These are phyloP conservation scores for Nomada lathburiana DNA, from an alignment of 2,888 invertebrate genomes.

Conservation along the genomic window DNA sequence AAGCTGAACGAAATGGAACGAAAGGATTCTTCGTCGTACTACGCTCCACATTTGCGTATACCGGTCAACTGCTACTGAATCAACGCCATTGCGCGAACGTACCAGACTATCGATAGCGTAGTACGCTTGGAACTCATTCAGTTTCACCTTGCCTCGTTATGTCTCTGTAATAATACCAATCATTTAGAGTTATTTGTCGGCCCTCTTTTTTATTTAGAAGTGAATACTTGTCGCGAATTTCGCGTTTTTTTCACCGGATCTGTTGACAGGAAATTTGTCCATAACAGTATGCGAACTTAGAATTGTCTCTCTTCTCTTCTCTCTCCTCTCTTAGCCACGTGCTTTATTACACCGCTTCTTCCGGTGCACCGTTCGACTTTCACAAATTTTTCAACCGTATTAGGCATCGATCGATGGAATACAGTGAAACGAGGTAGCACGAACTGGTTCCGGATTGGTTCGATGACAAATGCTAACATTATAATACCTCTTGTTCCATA, in stretches of 20 bases:
- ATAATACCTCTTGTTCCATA: neutral
- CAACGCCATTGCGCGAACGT: constrained; percentile 23
- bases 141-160: neutral
- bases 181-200: too few relatives aligned
- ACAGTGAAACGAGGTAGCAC: constrained; percentile 32
- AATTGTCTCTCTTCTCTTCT: too few relatives aligned
- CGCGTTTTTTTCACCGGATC: too few relatives aligned
- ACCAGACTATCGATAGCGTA: constrained; percentile 28
- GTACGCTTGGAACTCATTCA: constrained; percentile 40
- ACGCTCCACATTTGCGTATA: neutral
- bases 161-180: too few relatives aligned
- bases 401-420: constrained; percentile 36
- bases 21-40: constrained; percentile 48
- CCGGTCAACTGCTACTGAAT: constrained; percentile 17
- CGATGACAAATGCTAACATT: constrained; percentile 6
- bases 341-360: too few relatives aligned
- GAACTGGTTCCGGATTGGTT: constrained; percentile 33
- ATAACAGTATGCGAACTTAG: too few relatives aligned
- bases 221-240: too few relatives aligned
- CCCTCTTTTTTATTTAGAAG: too few relatives aligned
- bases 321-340: too few relatives aligned
- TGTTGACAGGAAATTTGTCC: too few relatives aligned
- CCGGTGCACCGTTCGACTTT: constrained; percentile 31
- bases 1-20: constrained; percentile 44
- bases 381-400: constrained; percentile 40